Evolutionary conservation across 2,797 vertebrate species (phyloP), one percentile per base, ranked within the genome.

Genomic region (Anolis apletophallus): DNA sequence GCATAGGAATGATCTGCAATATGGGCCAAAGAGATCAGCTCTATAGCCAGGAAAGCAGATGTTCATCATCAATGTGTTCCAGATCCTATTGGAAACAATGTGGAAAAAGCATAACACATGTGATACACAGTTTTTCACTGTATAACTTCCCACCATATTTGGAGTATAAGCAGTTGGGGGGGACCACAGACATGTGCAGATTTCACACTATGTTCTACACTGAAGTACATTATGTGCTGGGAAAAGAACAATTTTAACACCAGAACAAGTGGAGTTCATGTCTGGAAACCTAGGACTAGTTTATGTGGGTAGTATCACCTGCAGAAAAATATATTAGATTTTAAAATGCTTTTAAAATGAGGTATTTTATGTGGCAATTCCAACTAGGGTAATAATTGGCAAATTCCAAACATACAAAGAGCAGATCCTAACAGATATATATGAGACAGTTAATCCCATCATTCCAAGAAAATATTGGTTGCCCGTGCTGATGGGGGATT

Each of bases 41-140:
- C 6, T 61, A 80, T 9, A 80, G 0, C 76, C 52, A 68, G 10
- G 17, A 85, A 82, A 59, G 61, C 52, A 91, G 69, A 88, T 80
- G 6, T 85, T 87, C 88, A 67, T 12, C 57, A 5, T 78, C 4
- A 76, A 32, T 69, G 3, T 69, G 57, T 46, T 23, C 34, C 78
- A 68, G 10, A 81, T 77, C 26, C 68, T 89, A 6, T 50, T 90
- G 55, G 61, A 64, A 29, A 29, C 57, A 19, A 19, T 21, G 57
- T 19, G 57, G 57, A 59, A 59, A 59, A 10, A 64, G 26, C 61
- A 64, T 64, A 26, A 64, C 61, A 12, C 26, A 64, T 29, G 61
- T 64, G 61, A 64, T 29, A 11, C 17, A 64, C 61, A 29, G 26
- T 29, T 64, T 64, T 64, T 64, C 26, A 64, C 9, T 29, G 61